A percentile compares a stretch with the other conserved stretches of the same genome.
These are phyloP conservation scores for Hepsetus odoe DNA, from an alignment of 2,113 vertebrate species.

Conservation along the genomic window DNA sequence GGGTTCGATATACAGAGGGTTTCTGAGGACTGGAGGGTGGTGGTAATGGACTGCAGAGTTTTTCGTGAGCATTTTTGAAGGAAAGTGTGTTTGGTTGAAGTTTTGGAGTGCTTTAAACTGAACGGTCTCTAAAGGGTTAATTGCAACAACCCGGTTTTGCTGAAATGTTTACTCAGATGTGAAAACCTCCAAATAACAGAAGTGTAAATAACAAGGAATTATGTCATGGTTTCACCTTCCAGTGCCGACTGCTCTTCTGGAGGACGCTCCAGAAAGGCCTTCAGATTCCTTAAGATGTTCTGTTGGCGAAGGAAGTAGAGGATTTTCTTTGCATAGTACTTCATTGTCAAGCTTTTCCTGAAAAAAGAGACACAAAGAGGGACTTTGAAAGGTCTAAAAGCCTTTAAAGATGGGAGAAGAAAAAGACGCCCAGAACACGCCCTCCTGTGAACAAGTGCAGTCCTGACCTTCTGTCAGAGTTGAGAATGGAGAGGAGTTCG, in stretches of 20 bases:
- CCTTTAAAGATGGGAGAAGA: background rate
- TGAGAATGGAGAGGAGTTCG: constrained; percentile 92
- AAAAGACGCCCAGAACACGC: background rate
- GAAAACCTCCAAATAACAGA: background rate
- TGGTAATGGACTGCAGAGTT: no score
- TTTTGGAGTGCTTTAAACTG: no score
- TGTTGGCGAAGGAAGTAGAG: constrained; percentile 96
- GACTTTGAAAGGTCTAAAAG: background rate
- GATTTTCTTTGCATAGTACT: constrained; percentile 98
- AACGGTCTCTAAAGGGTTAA: no score
- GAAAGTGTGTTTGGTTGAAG: no score
- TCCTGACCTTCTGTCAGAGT: constrained; percentile 89
- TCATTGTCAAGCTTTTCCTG: constrained; percentile 93
- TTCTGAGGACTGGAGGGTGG: no score
- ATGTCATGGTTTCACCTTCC: constrained; percentile 76
- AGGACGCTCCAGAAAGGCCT: constrained; percentile 86
- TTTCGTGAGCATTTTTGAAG: no score
- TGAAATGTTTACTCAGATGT: background rate
- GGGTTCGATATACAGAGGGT: no score
- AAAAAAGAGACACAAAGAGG: constrained; percentile 20
- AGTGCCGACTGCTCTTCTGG: constrained; percentile 84
- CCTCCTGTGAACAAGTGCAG: background rate
- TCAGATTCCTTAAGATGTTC: constrained; percentile 89
- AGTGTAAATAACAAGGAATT: background rate
- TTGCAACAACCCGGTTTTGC: no score